phyloP scores from a whole-genome alignment of 2,888 invertebrate species.

The Acrobasis repandana region DNA sequence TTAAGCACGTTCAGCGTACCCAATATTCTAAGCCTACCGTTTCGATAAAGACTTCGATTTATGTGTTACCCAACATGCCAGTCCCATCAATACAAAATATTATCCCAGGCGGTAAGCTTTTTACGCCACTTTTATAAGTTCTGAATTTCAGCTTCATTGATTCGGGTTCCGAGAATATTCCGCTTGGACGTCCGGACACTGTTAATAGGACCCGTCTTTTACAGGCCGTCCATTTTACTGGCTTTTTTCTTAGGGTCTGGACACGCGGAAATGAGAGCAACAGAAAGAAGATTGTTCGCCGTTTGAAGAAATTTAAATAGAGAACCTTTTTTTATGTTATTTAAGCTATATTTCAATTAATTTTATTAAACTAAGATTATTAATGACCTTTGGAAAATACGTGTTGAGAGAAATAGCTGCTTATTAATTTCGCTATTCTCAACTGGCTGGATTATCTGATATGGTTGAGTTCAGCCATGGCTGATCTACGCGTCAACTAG shows the following conservation, averaged over 20 bases:
- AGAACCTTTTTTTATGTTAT: too few species aligned
- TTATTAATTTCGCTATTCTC: too few species aligned
- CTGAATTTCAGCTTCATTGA: conserved; percentile 20
- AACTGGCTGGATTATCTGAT: too few species aligned
- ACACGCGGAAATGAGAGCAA: background rate
- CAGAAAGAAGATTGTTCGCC: too few species aligned
- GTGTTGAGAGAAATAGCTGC: too few species aligned
- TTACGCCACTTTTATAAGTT: conserved; percentile 19
- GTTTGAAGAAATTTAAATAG: too few species aligned
- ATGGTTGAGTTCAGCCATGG: too few species aligned
- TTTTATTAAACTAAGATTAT: too few species aligned
- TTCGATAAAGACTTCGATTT: conserved; percentile 7
- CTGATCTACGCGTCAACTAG: too few species aligned
- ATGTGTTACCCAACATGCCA: conserved; percentile 4
- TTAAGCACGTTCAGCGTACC: background rate
- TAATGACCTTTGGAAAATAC: too few species aligned
- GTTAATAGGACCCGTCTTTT: conserved; percentile 19
- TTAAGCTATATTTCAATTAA: too few species aligned
- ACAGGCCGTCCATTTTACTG: conserved; percentile 3
- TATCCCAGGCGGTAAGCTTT: conserved; percentile 8
- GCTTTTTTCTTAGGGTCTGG: background rate
- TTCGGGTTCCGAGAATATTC: conserved; percentile 12
- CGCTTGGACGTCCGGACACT: conserved; percentile 9
- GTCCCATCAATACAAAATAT: conserved; percentile 13
- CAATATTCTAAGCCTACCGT: background rate